Evolutionary conservation across 2,797 vertebrate genomes (phyloP).

Genomic region (Amphiprion clarkii): DNA sequence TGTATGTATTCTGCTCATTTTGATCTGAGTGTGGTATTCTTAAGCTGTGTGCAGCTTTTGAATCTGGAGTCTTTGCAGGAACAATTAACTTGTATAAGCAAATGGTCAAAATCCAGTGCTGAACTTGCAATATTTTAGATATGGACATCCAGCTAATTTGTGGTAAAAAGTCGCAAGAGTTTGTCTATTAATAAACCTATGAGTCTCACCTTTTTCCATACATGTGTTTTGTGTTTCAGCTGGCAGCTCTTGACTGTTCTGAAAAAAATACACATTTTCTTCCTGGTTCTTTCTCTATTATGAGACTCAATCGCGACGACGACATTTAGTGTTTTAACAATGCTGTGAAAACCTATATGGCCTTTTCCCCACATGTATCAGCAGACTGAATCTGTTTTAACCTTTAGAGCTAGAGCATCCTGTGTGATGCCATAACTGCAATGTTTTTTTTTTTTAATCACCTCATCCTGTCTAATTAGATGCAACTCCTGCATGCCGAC

Average conservation of each 20-base stretch:
- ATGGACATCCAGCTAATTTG: not conserved
- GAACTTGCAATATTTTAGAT: not conserved
- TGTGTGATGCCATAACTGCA: conserved; percentile 20
- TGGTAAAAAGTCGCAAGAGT: no score
- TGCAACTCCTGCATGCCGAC: conserved; percentile 11
- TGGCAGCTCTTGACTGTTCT: no score
- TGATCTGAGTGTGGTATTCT: not conserved
- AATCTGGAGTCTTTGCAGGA: not conserved
- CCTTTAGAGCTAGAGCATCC: not conserved
- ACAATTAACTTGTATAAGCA: not conserved
- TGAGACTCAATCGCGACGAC: no score
- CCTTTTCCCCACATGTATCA: not conserved
- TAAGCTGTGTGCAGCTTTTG: not conserved
- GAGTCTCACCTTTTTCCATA: no score
- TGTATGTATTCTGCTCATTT: not conserved
- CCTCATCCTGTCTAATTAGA: conserved; percentile 24
- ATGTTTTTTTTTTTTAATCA: conserved; percentile 7
- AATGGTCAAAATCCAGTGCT: not conserved
- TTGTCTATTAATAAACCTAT: no score
- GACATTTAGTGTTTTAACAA: no score
- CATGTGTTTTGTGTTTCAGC: no score
- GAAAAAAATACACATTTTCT: no score
- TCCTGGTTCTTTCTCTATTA: no score
- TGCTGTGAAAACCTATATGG: no score
- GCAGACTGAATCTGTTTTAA: no score